phyloP scores from a whole-genome alignment of 2,113 vertebrate species.

The Cololabis saira region DNA sequence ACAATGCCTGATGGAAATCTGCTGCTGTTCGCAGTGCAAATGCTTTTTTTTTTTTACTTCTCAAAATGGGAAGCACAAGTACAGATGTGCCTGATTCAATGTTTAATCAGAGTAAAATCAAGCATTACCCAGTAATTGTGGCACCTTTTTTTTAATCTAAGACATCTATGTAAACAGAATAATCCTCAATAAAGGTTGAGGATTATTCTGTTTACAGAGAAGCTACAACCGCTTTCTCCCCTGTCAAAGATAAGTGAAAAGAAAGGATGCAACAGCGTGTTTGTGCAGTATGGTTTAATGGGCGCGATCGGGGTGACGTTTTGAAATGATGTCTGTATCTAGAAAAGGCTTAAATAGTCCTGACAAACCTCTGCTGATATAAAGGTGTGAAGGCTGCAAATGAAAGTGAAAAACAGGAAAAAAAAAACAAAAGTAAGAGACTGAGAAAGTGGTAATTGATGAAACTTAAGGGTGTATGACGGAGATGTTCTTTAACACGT shows the following conservation, averaged over 20 bases:
- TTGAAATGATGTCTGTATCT: slow-evolving; percentile 8
- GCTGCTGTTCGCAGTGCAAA: too few relatives aligned
- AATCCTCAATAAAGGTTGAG: not conserved
- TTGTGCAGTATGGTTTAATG: not conserved
- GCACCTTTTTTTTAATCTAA: slow-evolving; percentile 7
- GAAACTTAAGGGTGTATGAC: slow-evolving; percentile 32
- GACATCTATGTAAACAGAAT: not conserved
- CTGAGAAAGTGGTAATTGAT: slow-evolving; percentile 36
- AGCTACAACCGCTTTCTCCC: not conserved
- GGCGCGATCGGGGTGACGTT: slow-evolving; percentile 12
- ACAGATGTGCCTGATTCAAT: not conserved
- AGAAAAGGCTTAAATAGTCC: slow-evolving; percentile 14
- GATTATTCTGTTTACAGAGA: not conserved
- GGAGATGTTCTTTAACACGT: slow-evolving; percentile 33
- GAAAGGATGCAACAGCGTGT: not conserved
- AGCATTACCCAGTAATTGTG: not conserved
- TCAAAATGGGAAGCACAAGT: not conserved
- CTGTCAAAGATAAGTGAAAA: not conserved
- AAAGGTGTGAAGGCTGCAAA: slow-evolving; percentile 18
- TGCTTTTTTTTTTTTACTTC: not conserved
- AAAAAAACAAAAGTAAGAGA: not conserved
- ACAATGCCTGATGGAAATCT: too few relatives aligned
- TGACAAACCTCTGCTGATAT: not conserved
- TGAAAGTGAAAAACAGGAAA: slow-evolving; percentile 1
- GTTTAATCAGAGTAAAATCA: slow-evolving; percentile 8